A percentile compares a stretch with the other conserved stretches of the same genome.
phyloP scores from a whole-genome alignment of 64 coral and sea anemone genomes.

The Montipora capricornis region DNA sequence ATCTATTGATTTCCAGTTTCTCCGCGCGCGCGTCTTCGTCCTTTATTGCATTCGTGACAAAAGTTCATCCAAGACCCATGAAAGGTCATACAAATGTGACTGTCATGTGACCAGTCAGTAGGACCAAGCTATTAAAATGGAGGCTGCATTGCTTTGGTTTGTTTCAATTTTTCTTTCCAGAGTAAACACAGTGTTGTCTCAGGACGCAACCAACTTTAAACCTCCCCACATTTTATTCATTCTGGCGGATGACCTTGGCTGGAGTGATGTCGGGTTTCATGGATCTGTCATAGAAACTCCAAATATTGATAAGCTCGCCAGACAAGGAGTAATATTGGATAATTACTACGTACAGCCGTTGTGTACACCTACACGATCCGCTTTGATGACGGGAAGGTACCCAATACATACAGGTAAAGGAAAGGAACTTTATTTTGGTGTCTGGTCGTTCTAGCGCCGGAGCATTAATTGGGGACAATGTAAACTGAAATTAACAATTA shows the following conservation, averaged over 20 bases:
- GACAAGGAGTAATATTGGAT: conserved; percentile 55
- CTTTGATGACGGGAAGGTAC: conserved; percentile 48
- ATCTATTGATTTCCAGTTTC: too few species aligned
- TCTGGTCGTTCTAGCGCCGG: background rate
- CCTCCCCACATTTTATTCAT: conserved; percentile 48
- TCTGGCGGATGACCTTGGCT: conserved; percentile 63
- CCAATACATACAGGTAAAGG: conserved; percentile 49
- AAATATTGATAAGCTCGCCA: conserved; percentile 43
- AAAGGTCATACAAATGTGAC: background rate
- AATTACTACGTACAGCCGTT: conserved; percentile 59
- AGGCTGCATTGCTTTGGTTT: too few species aligned
- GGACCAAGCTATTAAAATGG: background rate
- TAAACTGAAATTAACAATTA: too few species aligned
- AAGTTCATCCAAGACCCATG: background rate
- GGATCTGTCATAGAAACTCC: conserved; percentile 32
- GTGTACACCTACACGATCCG: conserved; percentile 37
- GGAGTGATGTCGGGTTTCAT: conserved; percentile 56
- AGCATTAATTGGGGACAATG: too few species aligned
- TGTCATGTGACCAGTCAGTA: background rate
- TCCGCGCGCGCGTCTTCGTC: too few species aligned
- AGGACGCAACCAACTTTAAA: background rate
- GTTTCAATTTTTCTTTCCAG: background rate
- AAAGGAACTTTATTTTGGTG: background rate
- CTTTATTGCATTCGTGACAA: background rate
- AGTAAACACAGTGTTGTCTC: background rate